Evolutionary conservation across 2,113 vertebrate genomes (phyloP).

Genomic region (Taurulus bubalis): DNA sequence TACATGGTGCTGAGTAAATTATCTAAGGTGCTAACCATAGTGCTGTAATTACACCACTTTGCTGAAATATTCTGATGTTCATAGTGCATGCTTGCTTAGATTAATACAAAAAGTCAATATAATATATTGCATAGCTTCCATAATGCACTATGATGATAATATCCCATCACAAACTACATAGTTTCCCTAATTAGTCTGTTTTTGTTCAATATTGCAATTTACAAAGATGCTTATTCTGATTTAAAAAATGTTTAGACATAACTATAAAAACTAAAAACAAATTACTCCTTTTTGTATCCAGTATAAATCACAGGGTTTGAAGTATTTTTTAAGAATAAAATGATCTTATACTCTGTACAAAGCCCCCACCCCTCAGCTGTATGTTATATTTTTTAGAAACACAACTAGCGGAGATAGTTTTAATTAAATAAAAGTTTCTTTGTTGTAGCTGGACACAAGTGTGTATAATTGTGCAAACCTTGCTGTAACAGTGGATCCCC

Average conservation of each 20-base stretch:
- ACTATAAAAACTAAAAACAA: conserved; percentile 46
- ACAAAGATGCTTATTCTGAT: conserved; percentile 63
- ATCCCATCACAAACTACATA: conserved; percentile 30
- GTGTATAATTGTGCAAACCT: conserved; percentile 85
- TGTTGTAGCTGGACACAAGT: conserved; percentile 79
- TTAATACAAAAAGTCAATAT: conserved; percentile 24
- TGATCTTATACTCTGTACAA: conserved; percentile 73
- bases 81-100: conserved; percentile 72
- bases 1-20: conserved; percentile 71
- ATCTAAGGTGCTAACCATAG: conserved; percentile 70
- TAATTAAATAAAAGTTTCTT: conserved; percentile 67
- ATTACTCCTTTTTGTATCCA: conserved; percentile 53
- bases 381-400: conserved; percentile 76
- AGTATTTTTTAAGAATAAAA: conserved; percentile 54
- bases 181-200: conserved; percentile 31
- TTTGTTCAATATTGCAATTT: conserved; percentile 41
- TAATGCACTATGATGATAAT: conserved; percentile 54
- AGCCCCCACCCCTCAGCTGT: conserved; percentile 70
- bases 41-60: conserved; percentile 80
- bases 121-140: conserved; percentile 60
- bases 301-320: conserved; percentile 68
- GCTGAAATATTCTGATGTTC: conserved; percentile 55
- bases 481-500: conserved; percentile 84
- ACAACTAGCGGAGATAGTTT: conserved; percentile 67
- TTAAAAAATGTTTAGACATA: conserved; percentile 59